Percentiles rank a stretch among this genome's conserved stretches.
Evolutionary conservation across 2,888 invertebrate genomes (phyloP).

Genomic region (Litoditis marina): DNA sequence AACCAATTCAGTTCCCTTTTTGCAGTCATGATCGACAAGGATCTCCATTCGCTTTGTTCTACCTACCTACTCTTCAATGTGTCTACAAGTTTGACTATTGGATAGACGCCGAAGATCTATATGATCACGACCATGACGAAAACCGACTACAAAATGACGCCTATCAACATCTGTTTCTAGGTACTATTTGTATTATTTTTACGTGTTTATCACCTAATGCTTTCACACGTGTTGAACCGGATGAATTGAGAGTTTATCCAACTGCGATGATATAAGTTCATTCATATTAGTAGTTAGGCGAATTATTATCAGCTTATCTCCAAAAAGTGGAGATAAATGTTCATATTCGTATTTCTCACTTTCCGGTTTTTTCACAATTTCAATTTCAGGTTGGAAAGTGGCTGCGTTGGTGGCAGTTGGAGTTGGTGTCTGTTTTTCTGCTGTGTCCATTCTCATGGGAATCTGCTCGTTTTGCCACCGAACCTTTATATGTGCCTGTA

Average conservation of each 20-base stretch:
- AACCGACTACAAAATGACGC: conserved; percentile 59
- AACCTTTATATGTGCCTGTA: conserved; percentile 41
- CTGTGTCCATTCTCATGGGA: conserved; percentile 32
- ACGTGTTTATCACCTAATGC: too few relatives aligned
- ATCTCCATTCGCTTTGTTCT: conserved; percentile 57
- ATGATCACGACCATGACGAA: conserved; percentile 61
- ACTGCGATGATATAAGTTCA: too few relatives aligned
- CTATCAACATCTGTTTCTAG: conserved; percentile 60
- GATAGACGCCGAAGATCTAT: conserved; percentile 60
- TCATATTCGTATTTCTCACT: too few relatives aligned
- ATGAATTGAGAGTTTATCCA: too few relatives aligned
- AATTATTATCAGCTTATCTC: too few relatives aligned
- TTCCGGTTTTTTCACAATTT: not conserved
- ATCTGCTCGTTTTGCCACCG: conserved; percentile 48
- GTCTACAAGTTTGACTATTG: conserved; percentile 61
- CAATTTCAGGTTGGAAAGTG: conserved; percentile 55
- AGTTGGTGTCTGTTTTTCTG: conserved; percentile 45
- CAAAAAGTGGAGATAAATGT: too few relatives aligned
- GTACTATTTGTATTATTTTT: conserved; percentile 20
- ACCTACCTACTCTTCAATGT: conserved; percentile 55
- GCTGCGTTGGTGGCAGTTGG: conserved; percentile 52
- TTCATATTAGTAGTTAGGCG: not conserved
- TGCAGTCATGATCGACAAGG: conserved; percentile 54
- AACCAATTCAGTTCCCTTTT: not conserved
- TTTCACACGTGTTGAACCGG: too few relatives aligned